Evolutionary conservation across 92 coral and sea anemone genomes (phyloP), one percentile per base, ranked within the genome.

Genomic region (Blastomussa wellsi): DNA sequence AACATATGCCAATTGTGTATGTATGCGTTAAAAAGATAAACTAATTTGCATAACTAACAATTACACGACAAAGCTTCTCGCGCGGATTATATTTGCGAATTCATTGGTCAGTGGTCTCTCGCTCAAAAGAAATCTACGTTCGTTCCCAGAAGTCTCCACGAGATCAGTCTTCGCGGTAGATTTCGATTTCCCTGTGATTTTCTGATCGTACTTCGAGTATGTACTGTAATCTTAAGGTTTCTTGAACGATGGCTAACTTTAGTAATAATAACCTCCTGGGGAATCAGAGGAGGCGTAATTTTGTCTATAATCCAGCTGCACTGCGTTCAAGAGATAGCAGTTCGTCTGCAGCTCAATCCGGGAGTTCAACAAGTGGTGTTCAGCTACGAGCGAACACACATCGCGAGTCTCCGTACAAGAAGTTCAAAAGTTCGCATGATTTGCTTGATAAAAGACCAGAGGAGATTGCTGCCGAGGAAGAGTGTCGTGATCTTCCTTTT

Each of bases 301-400:
- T 94, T 73, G 85, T 94, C 52, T 94, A 94, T 79, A 90, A 88
- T 20, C 87, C 98, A 71, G 80, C 83, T 47, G 76, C 79, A 57
- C 79, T 72, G 22, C 72, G 75, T 17, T 19, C 82, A 62, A 49
- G 60, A 57, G 92, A 17, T 7, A 53, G 78, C 14, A 79, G 74
- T 64, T 9, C 33, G 4, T 64, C 26, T 36, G 31, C 53, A 49
- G 62, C 73, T 35, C 80, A 74, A 37, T 52, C 72, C 26, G 37
- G 65, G 38, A 72, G 49, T 57, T n/a, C 72, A 8, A 60, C 42
- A 39, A 74, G 74, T 24, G 67, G 48, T 24, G 85, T 47, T 20
- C 53, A 68, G 39, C 49, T 37, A 47, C 39, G 74, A 20, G 33
- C 78, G 5, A 52, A 51, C 20, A 5, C 5, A 24, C 38, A 20